These are phyloP conservation scores for Phylloscopus whistleri DNA, from an alignment of 2,113 vertebrate species.

Conservation along the genomic window DNA sequence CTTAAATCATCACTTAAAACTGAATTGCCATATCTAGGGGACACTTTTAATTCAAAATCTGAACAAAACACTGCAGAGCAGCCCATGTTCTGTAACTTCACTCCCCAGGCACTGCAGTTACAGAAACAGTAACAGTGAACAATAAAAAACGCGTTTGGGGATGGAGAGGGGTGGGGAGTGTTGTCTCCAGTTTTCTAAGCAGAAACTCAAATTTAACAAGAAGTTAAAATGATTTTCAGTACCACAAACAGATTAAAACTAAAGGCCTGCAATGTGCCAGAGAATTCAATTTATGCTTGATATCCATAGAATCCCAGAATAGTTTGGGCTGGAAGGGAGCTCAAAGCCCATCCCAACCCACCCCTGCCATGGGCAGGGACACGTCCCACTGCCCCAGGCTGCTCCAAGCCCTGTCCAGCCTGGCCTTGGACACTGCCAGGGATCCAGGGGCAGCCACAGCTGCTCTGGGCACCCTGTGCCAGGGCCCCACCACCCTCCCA, in stretches of 20 bases:
- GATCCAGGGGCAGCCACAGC: too few relatives aligned
- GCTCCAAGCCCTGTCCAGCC: too few relatives aligned
- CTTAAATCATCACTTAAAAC: not conserved
- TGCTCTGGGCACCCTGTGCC: too few relatives aligned
- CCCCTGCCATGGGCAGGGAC: not conserved
- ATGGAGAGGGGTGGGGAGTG: not conserved
- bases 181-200: not conserved
- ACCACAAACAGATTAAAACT: not conserved
- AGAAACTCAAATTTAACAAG: not conserved
- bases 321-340: not conserved
- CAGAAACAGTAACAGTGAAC: not conserved
- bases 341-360: fast-evolving
- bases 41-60: not conserved
- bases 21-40: not conserved
- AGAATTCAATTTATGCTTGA: not conserved
- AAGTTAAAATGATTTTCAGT: not conserved
- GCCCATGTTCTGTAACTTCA: not conserved
- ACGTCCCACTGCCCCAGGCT: fast-evolving
- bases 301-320: fast-evolving
- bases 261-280: not conserved
- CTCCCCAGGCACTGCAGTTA: not conserved
- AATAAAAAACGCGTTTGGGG: not conserved
- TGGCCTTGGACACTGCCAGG: too few relatives aligned
- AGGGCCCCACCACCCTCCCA: too few relatives aligned
- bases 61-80: not conserved